Conservation (phyloP, 1,140 invertebrate genomes). For the Anagrus nilaparvatae region DNA sequence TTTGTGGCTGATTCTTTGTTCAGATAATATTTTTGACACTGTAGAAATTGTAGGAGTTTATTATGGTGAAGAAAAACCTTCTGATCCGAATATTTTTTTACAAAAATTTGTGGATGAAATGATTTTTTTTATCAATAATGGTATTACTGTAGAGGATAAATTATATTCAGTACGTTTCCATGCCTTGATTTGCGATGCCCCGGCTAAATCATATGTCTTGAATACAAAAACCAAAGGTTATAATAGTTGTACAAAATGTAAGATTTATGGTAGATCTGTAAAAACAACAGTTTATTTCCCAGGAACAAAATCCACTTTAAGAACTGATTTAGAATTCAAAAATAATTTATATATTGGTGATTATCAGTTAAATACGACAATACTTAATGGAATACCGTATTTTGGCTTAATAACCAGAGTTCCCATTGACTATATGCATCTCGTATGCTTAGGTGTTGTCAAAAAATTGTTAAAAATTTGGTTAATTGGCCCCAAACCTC, state of each 20-base stretch:
- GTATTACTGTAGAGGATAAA: slow-evolving; percentile 17
- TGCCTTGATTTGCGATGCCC: slow-evolving; percentile 24
- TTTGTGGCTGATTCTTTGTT: slow-evolving; percentile 25
- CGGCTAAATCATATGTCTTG: slow-evolving; percentile 21
- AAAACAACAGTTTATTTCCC: slow-evolving; percentile 22
- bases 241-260: slow-evolving; percentile 28
- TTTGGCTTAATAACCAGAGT: slow-evolving; percentile 21
- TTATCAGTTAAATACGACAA: slow-evolving; percentile 10
- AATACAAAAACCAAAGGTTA: slow-evolving; percentile 18
- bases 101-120: slow-evolving; percentile 25
- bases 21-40: slow-evolving; percentile 19
- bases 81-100: slow-evolving; percentile 21
- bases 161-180: slow-evolving; percentile 16
- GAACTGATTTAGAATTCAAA: slow-evolving; percentile 11
- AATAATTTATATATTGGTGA: slow-evolving; percentile 8
- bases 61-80: slow-evolving; percentile 22
- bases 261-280: slow-evolving; percentile 19
- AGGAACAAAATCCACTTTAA: slow-evolving; percentile 10
- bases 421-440: slow-evolving; percentile 26
- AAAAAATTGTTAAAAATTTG: slow-evolving; percentile 23
- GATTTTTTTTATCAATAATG: slow-evolving; percentile 13
- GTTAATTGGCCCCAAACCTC: slow-evolving; percentile 13
- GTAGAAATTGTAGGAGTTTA: slow-evolving; percentile 23
- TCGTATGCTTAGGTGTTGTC: slow-evolving; percentile 24
- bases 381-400: slow-evolving; percentile 16